Conservation (phyloP, 2,797 vertebrate genomes). For the Gephyroberyx darwinii region DNA sequence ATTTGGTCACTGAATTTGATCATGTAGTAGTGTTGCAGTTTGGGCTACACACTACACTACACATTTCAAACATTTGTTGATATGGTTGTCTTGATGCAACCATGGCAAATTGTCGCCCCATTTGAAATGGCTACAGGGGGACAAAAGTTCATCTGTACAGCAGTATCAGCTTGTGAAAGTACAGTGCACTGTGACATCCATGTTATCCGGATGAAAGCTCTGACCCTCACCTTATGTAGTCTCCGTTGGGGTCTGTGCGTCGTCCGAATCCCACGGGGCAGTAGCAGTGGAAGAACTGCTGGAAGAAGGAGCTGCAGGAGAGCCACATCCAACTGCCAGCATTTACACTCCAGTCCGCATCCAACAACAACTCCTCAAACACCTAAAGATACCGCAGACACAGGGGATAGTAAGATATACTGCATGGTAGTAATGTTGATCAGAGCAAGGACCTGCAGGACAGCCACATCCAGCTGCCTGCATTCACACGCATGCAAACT, state of each 20-base stretch:
- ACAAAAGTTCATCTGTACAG: background rate
- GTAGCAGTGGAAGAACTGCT: constrained; percentile 97
- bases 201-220: background rate
- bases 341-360: constrained; percentile 98
- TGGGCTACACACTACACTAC: background rate
- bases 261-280: constrained; percentile 94
- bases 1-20: too few relatives aligned
- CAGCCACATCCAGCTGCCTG: background rate
- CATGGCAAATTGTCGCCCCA: constrained; percentile 2
- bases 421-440: background rate
- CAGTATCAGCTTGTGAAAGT: background rate
- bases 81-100: background rate
- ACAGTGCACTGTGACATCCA: background rate
- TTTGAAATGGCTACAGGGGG: background rate
- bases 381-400: constrained; percentile 77
- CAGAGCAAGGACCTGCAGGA: background rate
- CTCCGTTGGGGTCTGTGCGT: constrained; percentile 93
- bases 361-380: constrained; percentile 94
- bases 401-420: background rate
- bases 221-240: constrained; percentile 89
- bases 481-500: background rate
- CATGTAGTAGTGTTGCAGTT: background rate
- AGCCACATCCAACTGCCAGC: constrained; percentile 99
- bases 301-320: constrained; percentile 96
- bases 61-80: background rate